Evolutionary conservation across 2,797 vertebrate genomes (phyloP).

Genomic region (Morus bassanus): DNA sequence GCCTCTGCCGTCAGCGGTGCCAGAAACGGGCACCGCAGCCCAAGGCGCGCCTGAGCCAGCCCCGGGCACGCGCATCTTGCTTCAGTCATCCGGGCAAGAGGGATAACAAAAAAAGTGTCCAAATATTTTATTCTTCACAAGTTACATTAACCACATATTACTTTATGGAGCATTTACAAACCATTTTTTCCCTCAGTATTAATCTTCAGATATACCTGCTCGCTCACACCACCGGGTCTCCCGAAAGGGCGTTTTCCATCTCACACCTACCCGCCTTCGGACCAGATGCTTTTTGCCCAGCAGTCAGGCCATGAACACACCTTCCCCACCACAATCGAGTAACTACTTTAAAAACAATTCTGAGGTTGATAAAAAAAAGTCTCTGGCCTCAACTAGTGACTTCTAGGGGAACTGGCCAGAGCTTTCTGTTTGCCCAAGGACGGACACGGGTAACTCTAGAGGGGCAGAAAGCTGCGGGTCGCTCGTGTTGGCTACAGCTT

Average conservation of each 20-base stretch:
- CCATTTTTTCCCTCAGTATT: neutral
- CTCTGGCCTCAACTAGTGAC: neutral
- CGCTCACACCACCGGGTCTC: neutral
- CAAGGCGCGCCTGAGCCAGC: too few species aligned
- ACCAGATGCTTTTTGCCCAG: neutral
- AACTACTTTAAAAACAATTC: neutral
- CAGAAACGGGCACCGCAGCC: too few species aligned
- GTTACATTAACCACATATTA: slow-evolving; percentile 28
- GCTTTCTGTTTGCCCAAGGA: neutral
- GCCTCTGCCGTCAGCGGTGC: fast-evolving
- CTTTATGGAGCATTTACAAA: neutral
- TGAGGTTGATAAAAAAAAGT: neutral
- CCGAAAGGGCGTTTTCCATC: fast-evolving
- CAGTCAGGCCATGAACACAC: fast-evolving
- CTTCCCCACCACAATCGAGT: neutral
- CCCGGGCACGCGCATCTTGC: too few species aligned
- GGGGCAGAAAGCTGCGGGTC: neutral
- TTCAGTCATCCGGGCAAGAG: neutral
- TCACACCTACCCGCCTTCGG: neutral
- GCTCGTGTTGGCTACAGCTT: neutral
- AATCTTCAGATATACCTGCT: neutral
- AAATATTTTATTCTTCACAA: slow-evolving; percentile 61
- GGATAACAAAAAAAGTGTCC: slow-evolving; percentile 19
- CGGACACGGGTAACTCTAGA: neutral
- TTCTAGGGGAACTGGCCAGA: neutral